Evolutionary conservation across 2,888 invertebrate genomes (phyloP), one percentile per base, ranked within the genome.

Genomic region (Nowickia ferox): DNA sequence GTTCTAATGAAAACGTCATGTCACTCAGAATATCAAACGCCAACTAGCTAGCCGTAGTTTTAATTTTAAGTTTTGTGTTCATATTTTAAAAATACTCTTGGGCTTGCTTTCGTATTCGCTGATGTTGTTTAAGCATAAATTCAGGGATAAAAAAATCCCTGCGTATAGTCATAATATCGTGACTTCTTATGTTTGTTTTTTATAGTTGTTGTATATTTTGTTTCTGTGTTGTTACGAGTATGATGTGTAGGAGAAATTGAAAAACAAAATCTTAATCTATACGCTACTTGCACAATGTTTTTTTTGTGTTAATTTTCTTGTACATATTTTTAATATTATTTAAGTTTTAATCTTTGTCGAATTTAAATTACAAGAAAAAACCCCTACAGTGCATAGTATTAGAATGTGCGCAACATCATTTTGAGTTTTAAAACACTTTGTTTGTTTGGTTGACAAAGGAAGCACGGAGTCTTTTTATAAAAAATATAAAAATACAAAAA

Each of bases 11-110:
- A 61, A 61, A 61, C 84, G 84, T 81, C 77, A 77, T 74, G 77
- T 78, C 81, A 77, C 77, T 68, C 40, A 78, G 77, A 85, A 77
- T 77, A 81, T 81, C 63, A 11, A 78, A 74, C 63, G 59, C 13
- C 63, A 85, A 85, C 84, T 85, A 81, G 72, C 84, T 85, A 81
- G 72, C 5, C 59, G 57, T 72, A 66, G 40, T 44, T 75, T 77
- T n/a, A 59, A 68, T 68, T 84, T 68, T 65, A 53, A 15, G 17
- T 69, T 78, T 78, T 68, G 51, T 57, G 65, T 79, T 59, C 30
- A 30, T 30, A n/a, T 74, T 57, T 75, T 71, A 44, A 53, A 61
- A 66, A 75, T 65, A 77, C 72, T 77, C 76, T 57, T 71, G 69
- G 78, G 63, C 59, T 82, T 82, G n/a, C 51, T 57, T 68, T 61